Evolutionary conservation across 2,797 vertebrate species (phyloP).

Genomic region (Glossophaga mutica): DNA sequence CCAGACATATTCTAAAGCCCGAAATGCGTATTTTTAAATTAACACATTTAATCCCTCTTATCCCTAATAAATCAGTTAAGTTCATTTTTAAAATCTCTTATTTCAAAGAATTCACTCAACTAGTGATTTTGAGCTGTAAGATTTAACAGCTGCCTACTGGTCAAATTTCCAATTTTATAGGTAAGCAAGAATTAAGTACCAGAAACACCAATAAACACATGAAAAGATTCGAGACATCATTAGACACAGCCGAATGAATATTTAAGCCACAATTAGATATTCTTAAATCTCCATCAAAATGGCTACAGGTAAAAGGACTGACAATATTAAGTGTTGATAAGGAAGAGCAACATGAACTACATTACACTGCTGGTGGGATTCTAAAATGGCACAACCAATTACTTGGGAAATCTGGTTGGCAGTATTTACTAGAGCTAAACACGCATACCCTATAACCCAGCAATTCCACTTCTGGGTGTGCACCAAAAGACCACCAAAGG

Average conservation of each 20-base stretch:
- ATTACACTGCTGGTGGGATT: neutral
- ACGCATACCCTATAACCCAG: neutral
- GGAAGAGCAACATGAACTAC: neutral
- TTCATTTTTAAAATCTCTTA: neutral
- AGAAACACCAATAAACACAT: neutral
- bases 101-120: neutral
- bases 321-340: neutral
- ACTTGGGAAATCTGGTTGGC: neutral
- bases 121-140: neutral
- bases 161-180: constrained; percentile 1
- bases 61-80: neutral
- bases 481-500: neutral
- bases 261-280: neutral
- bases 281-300: neutral
- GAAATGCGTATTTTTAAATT: neutral
- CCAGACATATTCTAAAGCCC: constrained; percentile 5
- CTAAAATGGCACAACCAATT: neutral
- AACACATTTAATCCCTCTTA: neutral
- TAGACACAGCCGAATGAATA: neutral
- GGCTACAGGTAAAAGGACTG: neutral
- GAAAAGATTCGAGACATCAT: neutral
- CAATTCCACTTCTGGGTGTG: neutral
- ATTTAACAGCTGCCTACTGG: neutral
- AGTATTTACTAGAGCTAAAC: neutral
- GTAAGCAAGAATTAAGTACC: neutral